Evolutionary conservation across 1,140 invertebrate genomes (phyloP).

Genomic region (Drosophila willistoni): DNA sequence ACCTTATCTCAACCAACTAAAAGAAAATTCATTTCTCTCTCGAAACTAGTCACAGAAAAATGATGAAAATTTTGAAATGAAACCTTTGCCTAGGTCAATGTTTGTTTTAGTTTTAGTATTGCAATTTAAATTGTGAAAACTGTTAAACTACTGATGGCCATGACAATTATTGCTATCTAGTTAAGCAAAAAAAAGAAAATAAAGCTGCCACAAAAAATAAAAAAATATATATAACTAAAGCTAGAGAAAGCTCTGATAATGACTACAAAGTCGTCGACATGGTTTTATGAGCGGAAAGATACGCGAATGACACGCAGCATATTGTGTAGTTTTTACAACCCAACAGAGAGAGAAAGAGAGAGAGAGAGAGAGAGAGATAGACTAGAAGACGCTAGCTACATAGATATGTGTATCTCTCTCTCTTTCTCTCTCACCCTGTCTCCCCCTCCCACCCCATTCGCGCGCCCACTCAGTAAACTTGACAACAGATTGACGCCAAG

Average conservation of each 20-base stretch:
- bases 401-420: background rate
- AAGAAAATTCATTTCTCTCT: too few species aligned
- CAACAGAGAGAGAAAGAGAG: background rate
- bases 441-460: constrained; percentile 2
- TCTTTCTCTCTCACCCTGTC: background rate
- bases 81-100: too few species aligned
- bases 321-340: constrained; percentile 37
- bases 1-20: too few species aligned
- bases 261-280: constrained; percentile 56
- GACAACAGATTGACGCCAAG: constrained; percentile 19
- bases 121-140: background rate
- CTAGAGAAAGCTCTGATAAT: constrained; percentile 56
- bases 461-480: constrained; percentile 4
- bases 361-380: background rate
- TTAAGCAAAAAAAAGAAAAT: background rate
- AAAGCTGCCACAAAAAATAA: background rate
- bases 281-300: constrained; percentile 52
- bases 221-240: background rate
- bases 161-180: background rate
- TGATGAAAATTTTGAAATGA: too few species aligned
- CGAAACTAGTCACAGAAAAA: too few species aligned
- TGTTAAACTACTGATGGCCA: background rate
- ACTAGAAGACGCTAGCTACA: background rate
- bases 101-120: too few species aligned
- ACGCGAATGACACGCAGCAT: constrained; percentile 37